Evolutionary conservation across 1,140 invertebrate genomes (phyloP).

Genomic region (Cherax quadricarinatus): DNA sequence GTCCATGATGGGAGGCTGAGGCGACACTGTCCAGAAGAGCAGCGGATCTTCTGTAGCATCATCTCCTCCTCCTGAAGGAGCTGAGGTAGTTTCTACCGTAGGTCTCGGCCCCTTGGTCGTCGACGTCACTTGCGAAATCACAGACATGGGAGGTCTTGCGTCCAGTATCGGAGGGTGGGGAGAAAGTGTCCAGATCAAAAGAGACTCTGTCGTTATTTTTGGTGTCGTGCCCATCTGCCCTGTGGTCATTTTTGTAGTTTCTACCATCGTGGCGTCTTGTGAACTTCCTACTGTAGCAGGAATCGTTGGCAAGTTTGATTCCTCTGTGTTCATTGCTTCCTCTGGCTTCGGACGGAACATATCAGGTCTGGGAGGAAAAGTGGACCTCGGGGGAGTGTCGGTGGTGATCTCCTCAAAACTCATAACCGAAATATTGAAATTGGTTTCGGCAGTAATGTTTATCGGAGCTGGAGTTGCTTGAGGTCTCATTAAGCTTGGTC

Average conservation of each 20-base stretch:
- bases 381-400: neutral
- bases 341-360: slow-evolving; percentile 14
- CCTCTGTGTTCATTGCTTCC: neutral
- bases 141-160: slow-evolving; percentile 20
- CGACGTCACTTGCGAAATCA: slow-evolving; percentile 23
- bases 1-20: slow-evolving; percentile 29
- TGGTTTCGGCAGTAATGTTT: slow-evolving; percentile 35
- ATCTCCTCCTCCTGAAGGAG: neutral
- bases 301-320: neutral
- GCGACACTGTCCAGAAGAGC: slow-evolving; percentile 3
- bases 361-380: slow-evolving; percentile 32
- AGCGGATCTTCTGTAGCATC: neutral
- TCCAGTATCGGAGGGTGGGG: slow-evolving; percentile 50
- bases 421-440: slow-evolving; percentile 30
- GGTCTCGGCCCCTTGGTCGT: neutral
- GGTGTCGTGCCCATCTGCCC: neutral
- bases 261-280: neutral
- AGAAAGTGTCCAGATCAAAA: slow-evolving; percentile 55
- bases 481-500: neutral
- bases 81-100: neutral
- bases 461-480: neutral
- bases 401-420: neutral
- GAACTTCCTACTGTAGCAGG: neutral
- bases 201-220: neutral
- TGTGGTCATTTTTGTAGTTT: neutral